Evolutionary conservation across 2,113 vertebrate genomes (phyloP), one percentile per base, ranked within the genome.

Genomic region (Gorsachius goisagi): DNA sequence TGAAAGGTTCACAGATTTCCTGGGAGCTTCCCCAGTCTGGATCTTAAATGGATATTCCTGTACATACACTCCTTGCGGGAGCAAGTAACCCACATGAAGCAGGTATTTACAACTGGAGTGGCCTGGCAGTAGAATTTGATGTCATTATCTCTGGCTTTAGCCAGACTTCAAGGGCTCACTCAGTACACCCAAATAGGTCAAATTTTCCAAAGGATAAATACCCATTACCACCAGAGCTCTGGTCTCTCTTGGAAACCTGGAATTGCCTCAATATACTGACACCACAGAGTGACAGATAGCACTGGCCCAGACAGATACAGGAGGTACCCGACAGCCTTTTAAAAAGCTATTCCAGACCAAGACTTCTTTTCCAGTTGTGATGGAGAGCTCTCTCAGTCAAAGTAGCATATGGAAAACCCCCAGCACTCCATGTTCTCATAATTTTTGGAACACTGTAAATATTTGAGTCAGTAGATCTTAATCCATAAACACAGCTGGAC

Each of bases 401-500:
- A 97, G 89, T 72, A 95, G 94, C 97, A 96, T 98, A 98, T 98
- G 98, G 97, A 97, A 98, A 98, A 96, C 97, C 97, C 97, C 97
- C 96, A 96, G 97, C 96, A 97, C 97, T 97, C 86, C 97, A 97
- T 97, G 97, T 98, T 98, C 97, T 97, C 85, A 77, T 98, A 96
- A 97, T 97, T 98, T 98, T 97, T 98, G 96, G 98, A 98, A 97
- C 96, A 97, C 95, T 98, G 97, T 98, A 98, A 98, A 98, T 98
- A 98, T 98, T 98, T 98, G 98, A 98, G 97, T 98, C 98, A 98
- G 97, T 97, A 98, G 96, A 98, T 98, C 98, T 98, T 98, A 98
- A 98, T 98, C 97, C 98, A 98, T 98, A 98, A 98, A 98, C 98
- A 98, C 98, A 98, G 98, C 98, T 98, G 98, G 97, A 97, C 95